A percentile compares a stretch with the other conserved stretches of the same genome.
Conservation (phyloP, 2,113 vertebrate species). For the Gopherus evgoodei region DNA sequence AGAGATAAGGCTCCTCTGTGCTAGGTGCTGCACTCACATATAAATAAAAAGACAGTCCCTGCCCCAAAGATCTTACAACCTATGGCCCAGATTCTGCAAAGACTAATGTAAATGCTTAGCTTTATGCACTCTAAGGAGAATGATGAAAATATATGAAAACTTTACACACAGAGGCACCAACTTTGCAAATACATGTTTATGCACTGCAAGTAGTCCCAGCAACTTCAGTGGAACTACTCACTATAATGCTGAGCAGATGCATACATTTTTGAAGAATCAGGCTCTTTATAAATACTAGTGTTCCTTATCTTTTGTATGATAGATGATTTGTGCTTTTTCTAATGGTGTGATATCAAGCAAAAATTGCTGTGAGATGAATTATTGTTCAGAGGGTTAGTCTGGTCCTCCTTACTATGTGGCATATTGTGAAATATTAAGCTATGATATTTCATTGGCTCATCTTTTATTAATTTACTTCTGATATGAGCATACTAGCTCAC, state of each 20-base stretch:
- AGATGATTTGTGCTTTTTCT: background rate
- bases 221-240: background rate
- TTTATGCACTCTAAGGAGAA: background rate
- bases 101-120: background rate
- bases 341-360: background rate
- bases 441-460: background rate
- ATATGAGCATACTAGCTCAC: background rate
- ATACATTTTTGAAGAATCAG: background rate
- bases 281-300: background rate
- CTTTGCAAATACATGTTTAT: background rate
- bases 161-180: background rate
- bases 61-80: background rate
- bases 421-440: background rate
- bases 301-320: background rate
- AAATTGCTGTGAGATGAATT: conserved; percentile 1
- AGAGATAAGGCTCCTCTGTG: background rate
- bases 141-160: background rate
- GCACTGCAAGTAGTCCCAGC: background rate
- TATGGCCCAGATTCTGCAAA: background rate
- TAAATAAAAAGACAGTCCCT: background rate
- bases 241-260: background rate
- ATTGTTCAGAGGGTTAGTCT: background rate
- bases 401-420: background rate
- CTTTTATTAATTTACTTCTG: background rate
- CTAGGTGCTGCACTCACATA: background rate